Evolutionary conservation across 2,797 vertebrate genomes (phyloP).

Genomic region (Alca torda): DNA sequence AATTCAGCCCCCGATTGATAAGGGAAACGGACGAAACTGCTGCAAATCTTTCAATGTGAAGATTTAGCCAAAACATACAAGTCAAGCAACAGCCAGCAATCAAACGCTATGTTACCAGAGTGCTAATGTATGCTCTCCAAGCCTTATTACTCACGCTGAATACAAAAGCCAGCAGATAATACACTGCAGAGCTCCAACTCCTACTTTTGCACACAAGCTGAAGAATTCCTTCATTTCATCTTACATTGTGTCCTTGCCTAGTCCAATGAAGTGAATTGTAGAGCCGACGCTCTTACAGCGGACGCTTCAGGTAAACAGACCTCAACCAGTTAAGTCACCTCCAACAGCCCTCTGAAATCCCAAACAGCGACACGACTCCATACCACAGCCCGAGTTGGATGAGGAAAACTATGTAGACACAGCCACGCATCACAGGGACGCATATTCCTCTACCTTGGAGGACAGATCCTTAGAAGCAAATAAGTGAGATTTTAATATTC

Average conservation of each 20-base stretch:
- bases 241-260: not conserved
- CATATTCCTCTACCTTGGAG: not conserved
- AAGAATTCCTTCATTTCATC: not conserved
- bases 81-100: not conserved
- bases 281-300: not conserved
- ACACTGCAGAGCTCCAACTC: constrained; percentile 25
- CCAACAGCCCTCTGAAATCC: not conserved
- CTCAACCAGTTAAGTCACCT: not conserved
- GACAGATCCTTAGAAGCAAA: not conserved
- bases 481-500: not conserved
- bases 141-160: not conserved
- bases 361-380: not conserved
- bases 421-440: not conserved
- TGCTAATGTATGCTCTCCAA: not conserved
- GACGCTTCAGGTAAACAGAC: not conserved
- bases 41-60: not conserved
- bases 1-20: not conserved
- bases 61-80: not conserved
- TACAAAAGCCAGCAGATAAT: constrained; percentile 43
- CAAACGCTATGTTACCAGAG: not conserved
- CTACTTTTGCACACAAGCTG: not conserved
- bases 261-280: not conserved
- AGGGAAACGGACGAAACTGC: not conserved
- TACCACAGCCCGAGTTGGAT: rapidly evolving
- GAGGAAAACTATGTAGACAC: not conserved